Conservation (phyloP, 2,888 invertebrate genomes). For the Cephus sareptanus region DNA sequence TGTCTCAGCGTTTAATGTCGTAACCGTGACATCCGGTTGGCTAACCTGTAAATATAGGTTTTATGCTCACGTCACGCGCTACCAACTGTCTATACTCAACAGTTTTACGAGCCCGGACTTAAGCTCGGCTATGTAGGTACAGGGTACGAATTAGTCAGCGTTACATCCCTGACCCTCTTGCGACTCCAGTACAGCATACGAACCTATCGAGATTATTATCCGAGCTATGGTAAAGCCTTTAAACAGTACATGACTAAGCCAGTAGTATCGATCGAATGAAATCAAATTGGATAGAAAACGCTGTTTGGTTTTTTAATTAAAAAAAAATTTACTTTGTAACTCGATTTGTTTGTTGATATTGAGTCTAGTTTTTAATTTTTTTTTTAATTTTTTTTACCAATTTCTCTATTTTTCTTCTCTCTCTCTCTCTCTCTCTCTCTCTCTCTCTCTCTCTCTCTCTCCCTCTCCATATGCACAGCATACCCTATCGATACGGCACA, state of each 20-base stretch:
- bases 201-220: background rate
- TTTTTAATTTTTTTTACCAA: background rate
- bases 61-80: background rate
- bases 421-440: background rate
- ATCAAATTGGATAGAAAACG: background rate
- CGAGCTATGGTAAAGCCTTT: background rate
- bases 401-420: background rate
- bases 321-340: background rate
- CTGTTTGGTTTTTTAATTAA: background rate
- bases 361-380: background rate
- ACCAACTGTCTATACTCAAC: background rate
- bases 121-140: background rate
- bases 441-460: too few relatives aligned
- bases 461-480: background rate
- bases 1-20: background rate
- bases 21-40: background rate
- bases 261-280: background rate
- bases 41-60: background rate
- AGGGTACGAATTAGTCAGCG: background rate
- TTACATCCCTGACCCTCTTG: background rate
- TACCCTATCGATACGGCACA: too few relatives aligned
- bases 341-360: background rate
- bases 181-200: background rate
- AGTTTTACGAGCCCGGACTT: background rate
- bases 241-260: background rate